phyloP scores from a whole-genome alignment of 2,888 invertebrate genomes.

The Myopa tessellatipennis region DNA sequence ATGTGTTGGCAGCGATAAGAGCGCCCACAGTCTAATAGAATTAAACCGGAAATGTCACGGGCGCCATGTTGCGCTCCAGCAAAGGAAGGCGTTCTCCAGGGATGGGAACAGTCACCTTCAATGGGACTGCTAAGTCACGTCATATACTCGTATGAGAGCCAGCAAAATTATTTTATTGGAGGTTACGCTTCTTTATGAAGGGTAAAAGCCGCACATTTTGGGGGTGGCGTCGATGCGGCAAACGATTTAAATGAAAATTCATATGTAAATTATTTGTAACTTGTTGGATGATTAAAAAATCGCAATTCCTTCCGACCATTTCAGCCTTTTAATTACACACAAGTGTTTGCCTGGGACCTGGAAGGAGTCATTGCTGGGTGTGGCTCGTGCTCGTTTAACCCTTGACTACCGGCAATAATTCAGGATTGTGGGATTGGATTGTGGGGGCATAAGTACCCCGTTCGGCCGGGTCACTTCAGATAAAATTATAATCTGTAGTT shows the following conservation, averaged over 20 bases:
- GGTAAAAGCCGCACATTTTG: background rate
- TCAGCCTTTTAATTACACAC: slow-evolving; percentile 23
- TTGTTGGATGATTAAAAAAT: slow-evolving; percentile 28
- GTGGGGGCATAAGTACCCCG: slow-evolving; percentile 58
- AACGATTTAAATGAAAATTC: slow-evolving; percentile 52
- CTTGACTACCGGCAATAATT: slow-evolving; percentile 44
- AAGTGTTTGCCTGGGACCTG: slow-evolving; percentile 2
- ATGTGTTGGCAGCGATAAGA: slow-evolving; percentile 41
- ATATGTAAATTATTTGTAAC: slow-evolving; percentile 50
- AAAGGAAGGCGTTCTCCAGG: slow-evolving; percentile 19
- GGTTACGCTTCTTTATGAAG: slow-evolving; percentile 13
- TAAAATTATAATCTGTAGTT: slow-evolving; percentile 40
- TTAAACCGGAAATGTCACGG: slow-evolving; percentile 42
- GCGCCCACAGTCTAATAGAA: slow-evolving; percentile 43
- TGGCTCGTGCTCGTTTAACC: slow-evolving; percentile 2
- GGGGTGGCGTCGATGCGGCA: slow-evolving; percentile 35
- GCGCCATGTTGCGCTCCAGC: slow-evolving; percentile 34
- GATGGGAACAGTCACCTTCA: background rate
- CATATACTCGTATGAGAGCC: slow-evolving; percentile 17
- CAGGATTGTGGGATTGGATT: slow-evolving; percentile 45
- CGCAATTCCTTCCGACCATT: slow-evolving; percentile 43
- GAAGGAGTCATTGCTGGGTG: background rate
- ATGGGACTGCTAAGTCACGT: slow-evolving; percentile 17
- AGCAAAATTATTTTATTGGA: slow-evolving; percentile 18
- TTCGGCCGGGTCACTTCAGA: slow-evolving; percentile 57